These are phyloP conservation scores for Fopius arisanus DNA, from an alignment of 1,140 invertebrate genomes.

Conservation along the genomic window DNA sequence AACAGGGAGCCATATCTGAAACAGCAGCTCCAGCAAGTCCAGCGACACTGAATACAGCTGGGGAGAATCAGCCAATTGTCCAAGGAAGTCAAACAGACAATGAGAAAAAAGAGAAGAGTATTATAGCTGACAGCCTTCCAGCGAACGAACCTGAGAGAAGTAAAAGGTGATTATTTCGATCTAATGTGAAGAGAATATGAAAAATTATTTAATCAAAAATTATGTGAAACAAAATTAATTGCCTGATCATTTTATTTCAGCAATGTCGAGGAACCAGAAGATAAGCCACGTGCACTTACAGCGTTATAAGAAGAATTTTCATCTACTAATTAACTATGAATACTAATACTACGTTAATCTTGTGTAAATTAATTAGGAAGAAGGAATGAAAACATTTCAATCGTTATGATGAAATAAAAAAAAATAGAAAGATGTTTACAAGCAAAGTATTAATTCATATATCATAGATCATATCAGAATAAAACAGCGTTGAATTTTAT, in stretches of 20 bases:
- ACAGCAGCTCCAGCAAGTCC: conserved; percentile 1
- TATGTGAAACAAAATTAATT: no score
- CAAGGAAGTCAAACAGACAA: background rate
- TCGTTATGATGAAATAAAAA: background rate
- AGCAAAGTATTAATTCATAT: conserved; percentile 12
- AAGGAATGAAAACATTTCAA: background rate
- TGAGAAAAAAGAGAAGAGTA: background rate
- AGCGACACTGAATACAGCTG: background rate
- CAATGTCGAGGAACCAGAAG: background rate
- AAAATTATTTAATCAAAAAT: background rate
- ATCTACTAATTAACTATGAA: background rate
- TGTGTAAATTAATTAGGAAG: conserved; percentile 24
- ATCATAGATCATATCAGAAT: conserved; percentile 30
- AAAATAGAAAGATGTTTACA: conserved; percentile 5
- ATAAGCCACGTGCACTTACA: conserved; percentile 22
- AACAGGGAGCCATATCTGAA: conserved; percentile 16
- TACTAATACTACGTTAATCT: background rate
- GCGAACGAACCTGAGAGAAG: background rate
- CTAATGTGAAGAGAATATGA: background rate
- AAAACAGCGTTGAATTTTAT: conserved; percentile 1
- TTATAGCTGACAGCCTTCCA: background rate
- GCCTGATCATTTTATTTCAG: conserved; percentile 16
- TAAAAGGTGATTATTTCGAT: background rate
- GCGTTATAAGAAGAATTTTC: conserved; percentile 20
- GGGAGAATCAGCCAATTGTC: background rate